Base-by-base conservation (phyloP, 2,113 vertebrate species). In the Ctenomys sociabilis region DNA sequence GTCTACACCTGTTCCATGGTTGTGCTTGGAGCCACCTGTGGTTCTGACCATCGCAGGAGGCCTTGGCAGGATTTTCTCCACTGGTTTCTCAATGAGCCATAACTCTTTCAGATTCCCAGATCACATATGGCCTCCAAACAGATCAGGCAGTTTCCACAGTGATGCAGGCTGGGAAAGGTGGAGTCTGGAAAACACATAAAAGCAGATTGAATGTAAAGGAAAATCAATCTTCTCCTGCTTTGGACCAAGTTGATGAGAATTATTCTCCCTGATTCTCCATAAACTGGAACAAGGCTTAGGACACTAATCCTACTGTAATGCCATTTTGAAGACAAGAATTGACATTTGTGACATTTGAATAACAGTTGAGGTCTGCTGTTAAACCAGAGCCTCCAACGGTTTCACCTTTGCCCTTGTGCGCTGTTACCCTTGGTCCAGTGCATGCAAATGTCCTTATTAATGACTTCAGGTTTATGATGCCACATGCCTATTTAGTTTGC, bases 181-280 rank as follows among this genome's bases (percentile, higher is more conserved):
- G 66, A 72, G 90, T 97, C 97, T 98, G 97, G 97, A 97, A 98
- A 98, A 96, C 96, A 97, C 97, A 97, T 98, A 97, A 97, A 97
- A 97, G 78, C 49, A 24, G 82, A 92, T 83, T 57, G 68, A 97
- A 92, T 85, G 95, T 93, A 96, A 97, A 97, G 97, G 97, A 96
- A 98, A 98, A 97, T 97, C 97, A 97, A 98, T 98, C 95, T 97
- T 96, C 92, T 97, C 70, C 93, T 96, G 92, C 85, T 88, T 96
- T 96, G 92, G 97, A 96, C 97, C 85, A 92, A 88, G 95, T 95
- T 97, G 97, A 97, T 72, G 97, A 96, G 97, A 97, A 93, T 97
- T 95, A 96, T 97, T 97, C 94, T 97, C 85, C 97, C 94, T 70
- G 72, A 92, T 97, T 98, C 95, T 97, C 97, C 92, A 93, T 97